phyloP scores from a whole-genome alignment of 2,888 invertebrate genomes.

The Bibio marci region DNA sequence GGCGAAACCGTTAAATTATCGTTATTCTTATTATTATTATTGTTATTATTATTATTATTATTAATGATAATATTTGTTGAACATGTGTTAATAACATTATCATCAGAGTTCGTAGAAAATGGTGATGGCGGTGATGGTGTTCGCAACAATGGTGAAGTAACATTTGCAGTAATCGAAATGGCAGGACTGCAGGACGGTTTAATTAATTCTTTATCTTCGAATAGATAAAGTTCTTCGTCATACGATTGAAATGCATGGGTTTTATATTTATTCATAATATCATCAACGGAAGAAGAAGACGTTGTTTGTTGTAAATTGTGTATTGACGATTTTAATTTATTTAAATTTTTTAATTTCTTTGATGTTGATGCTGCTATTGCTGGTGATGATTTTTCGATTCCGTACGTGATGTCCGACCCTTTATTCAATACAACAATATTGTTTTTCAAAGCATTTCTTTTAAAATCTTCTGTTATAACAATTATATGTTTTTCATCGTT shows the following conservation, averaged over 20 bases:
- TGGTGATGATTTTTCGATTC: neutral
- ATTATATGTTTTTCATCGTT: constrained; percentile 9
- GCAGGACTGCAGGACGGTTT: too few relatives aligned
- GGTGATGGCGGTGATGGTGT: too few relatives aligned
- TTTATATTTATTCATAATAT: constrained; percentile 12
- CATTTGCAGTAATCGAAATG: too few relatives aligned
- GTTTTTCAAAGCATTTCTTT: constrained; percentile 11
- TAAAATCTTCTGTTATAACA: constrained; percentile 12
- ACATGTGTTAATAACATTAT: too few relatives aligned
- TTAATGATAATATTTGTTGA: too few relatives aligned
- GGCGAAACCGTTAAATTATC: too few relatives aligned
- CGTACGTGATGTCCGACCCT: neutral
- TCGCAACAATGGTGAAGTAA: too few relatives aligned
- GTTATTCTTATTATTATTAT: too few relatives aligned
- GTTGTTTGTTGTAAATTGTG: constrained; percentile 7
- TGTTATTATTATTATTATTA: too few relatives aligned
- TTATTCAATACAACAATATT: constrained; percentile 10
- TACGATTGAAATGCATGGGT: constrained; percentile 12
- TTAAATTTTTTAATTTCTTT: too few relatives aligned
- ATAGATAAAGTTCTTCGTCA: constrained; percentile 11
- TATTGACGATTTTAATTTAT: constrained; percentile 1
- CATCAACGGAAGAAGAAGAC: constrained; percentile 12
- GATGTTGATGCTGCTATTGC: too few relatives aligned
- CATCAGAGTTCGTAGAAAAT: too few relatives aligned
- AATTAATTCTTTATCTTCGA: constrained; percentile 10